A percentile compares a stretch with the other conserved stretches of the same genome.
Conservation (phyloP, 2,888 invertebrate genomes). For the Cerastis leucographa region DNA sequence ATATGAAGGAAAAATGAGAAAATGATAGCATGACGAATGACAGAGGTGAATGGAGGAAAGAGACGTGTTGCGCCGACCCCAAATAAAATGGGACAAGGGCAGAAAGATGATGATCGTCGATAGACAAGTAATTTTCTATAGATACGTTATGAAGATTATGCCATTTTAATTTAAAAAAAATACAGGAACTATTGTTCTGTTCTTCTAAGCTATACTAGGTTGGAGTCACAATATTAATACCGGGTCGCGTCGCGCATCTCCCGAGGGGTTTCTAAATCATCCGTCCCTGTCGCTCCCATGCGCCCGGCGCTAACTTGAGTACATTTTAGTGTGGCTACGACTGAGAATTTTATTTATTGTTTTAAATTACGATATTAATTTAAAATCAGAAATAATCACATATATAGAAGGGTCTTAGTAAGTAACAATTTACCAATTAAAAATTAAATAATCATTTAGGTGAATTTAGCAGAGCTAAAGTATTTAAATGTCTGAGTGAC, state of each 20-base stretch:
- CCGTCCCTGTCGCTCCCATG: slow-evolving; percentile 90
- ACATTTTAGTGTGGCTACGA: slow-evolving; percentile 73
- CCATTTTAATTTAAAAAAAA: background rate
- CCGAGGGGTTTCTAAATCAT: slow-evolving; percentile 91
- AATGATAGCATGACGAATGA: too few relatives aligned
- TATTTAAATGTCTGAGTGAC: background rate
- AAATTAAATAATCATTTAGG: slow-evolving; percentile 1
- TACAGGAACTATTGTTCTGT: slow-evolving; percentile 67
- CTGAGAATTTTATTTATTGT: slow-evolving; percentile 9
- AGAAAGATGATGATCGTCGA: too few relatives aligned
- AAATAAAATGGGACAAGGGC: too few relatives aligned
- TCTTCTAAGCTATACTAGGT: slow-evolving; percentile 71
- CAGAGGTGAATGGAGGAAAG: too few relatives aligned
- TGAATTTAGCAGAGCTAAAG: background rate
- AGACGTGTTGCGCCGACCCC: too few relatives aligned
- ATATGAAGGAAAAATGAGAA: too few relatives aligned
- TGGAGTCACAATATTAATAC: slow-evolving; percentile 90
- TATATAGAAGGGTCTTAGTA: background rate
- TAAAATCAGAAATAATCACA: background rate
- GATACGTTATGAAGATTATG: background rate
- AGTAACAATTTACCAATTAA: slow-evolving; percentile 8
- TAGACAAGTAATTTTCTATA: background rate
- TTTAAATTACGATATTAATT: background rate
- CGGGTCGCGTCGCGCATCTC: slow-evolving; percentile 89
- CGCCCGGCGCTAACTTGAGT: slow-evolving; percentile 80